These are phyloP conservation scores for Aphyosemion australe DNA, from an alignment of 2,113 vertebrate genomes.

Conservation along the genomic window DNA sequence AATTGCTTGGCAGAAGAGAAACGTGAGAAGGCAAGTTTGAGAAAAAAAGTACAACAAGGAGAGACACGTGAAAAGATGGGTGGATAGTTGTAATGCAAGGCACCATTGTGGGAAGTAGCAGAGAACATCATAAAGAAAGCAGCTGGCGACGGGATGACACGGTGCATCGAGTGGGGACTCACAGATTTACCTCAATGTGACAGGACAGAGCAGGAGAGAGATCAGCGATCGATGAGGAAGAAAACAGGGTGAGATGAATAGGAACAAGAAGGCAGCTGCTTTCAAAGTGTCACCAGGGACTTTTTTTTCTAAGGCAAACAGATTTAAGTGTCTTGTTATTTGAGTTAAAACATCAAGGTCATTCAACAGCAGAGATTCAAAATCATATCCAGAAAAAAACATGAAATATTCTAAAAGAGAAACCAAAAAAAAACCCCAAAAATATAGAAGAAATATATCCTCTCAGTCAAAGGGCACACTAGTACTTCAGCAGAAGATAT, in stretches of 20 bases:
- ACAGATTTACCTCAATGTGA: constrained; percentile 24
- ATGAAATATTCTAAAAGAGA: not conserved
- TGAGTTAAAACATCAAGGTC: not conserved
- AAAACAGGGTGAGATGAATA: constrained; percentile 2
- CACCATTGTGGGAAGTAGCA: not conserved
- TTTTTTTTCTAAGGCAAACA: constrained; percentile 32
- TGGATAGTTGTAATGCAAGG: not conserved
- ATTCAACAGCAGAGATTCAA: not conserved
- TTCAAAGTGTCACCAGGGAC: constrained; percentile 30
- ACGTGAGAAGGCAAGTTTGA: not conserved
- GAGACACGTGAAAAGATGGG: not conserved
- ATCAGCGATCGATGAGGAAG: not conserved
- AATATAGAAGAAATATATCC: too few relatives aligned
- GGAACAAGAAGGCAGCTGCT: constrained; percentile 21
- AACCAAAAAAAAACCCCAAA: not conserved
- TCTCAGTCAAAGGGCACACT: not conserved
- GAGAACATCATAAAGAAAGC: constrained; percentile 1
- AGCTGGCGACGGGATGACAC: constrained; percentile 3
- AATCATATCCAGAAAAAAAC: not conserved
- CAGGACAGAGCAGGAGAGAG: constrained; percentile 13
- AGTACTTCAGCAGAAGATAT: not conserved
- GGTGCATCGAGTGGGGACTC: not conserved
- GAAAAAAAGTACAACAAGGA: not conserved
- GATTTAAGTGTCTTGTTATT: constrained; percentile 11
- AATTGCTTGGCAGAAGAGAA: not conserved